Base-by-base conservation (phyloP, 1,140 invertebrate species). In the Calephelis nemesis region DNA sequence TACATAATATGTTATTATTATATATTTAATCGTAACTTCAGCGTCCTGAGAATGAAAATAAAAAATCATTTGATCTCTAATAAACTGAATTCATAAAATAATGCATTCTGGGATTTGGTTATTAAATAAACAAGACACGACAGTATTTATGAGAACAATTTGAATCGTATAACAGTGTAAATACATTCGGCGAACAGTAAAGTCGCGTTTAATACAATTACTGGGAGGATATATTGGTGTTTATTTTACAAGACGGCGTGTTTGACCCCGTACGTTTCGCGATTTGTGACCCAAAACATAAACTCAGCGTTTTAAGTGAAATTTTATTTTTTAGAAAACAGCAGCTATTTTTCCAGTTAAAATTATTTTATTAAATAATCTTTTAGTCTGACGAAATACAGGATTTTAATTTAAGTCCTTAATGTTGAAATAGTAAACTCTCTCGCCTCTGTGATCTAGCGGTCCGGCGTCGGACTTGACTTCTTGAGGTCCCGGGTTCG, bases 181-280 rank as follows among this genome's bases (percentile, higher is more conserved):
- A 84, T 82, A 81, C 74, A 75, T 82, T 74, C 72, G 72, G 73
- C 68, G 78, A 83, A 81, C 83, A 85, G 85, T 88, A 88, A 86
- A 85, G 84, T 86, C 85, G 81, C 83, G 81, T 86, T 88, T 86
- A 88, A 88, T 85, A 86, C 83, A 86, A 88, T 88, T 88, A 88
- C 85, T 74, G 71, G 71, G 72, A 79, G 77, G 73, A 86, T 88
- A 83, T 88, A 88, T 85, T 75, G 78, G 77, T 84, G 84, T 85
- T 88, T 86, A 79, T 85, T 82, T 79, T 84, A 80, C 79, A 76
- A 83, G 79, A 75, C 74, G 76, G 77, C 77, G 83, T 76, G 79
- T 81, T 83, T 83, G 84, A 81, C 81, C 76, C 75, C 77, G 81
- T 74, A 72, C 62, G 69, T 62, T 72, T 74, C 47, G 74, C 48